A percentile compares a stretch with the other conserved stretches of the same genome.
These are phyloP conservation scores for Trachelus troglodyta DNA, from an alignment of 2,888 invertebrate species.

Conservation along the genomic window DNA sequence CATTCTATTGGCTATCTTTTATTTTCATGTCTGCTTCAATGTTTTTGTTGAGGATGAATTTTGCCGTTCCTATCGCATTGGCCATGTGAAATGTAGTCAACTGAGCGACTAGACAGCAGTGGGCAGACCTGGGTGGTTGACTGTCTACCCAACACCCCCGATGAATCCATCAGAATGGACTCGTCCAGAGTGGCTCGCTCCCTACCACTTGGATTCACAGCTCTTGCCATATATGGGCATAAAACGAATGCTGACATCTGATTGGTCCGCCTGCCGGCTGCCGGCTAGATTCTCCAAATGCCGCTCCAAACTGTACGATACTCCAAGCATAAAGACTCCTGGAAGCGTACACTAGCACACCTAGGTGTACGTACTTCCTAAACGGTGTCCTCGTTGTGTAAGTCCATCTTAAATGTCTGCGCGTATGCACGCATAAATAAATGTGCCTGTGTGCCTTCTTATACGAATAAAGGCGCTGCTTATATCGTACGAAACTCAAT, in stretches of 20 bases:
- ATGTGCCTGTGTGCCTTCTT: constrained; percentile 1
- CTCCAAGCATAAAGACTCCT: constrained; percentile 49
- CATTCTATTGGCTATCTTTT: neutral
- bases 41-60: neutral
- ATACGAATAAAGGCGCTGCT: neutral
- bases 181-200: constrained; percentile 58
- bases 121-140: neutral
- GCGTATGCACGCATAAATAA: constrained; percentile 7
- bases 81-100: neutral
- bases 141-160: neutral
- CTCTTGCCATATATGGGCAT: constrained; percentile 87
- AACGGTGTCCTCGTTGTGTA: constrained; percentile 40
- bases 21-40: neutral
- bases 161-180: constrained; percentile 44
- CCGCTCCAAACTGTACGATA: constrained; percentile 63
- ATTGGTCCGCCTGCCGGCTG: constrained; percentile 75
- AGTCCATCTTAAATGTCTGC: constrained; percentile 9
- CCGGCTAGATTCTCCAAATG: constrained; percentile 67
- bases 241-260: constrained; percentile 74
- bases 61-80: neutral
- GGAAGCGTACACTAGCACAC: constrained; percentile 48
- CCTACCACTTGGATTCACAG: constrained; percentile 71
- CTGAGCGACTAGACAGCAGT: neutral
- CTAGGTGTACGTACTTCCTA: constrained; percentile 43
- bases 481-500: neutral